A percentile compares a stretch with the other conserved stretches of the same genome.
phyloP scores from a whole-genome alignment of 2,797 vertebrate species.

The Enoplosus armatus region DNA sequence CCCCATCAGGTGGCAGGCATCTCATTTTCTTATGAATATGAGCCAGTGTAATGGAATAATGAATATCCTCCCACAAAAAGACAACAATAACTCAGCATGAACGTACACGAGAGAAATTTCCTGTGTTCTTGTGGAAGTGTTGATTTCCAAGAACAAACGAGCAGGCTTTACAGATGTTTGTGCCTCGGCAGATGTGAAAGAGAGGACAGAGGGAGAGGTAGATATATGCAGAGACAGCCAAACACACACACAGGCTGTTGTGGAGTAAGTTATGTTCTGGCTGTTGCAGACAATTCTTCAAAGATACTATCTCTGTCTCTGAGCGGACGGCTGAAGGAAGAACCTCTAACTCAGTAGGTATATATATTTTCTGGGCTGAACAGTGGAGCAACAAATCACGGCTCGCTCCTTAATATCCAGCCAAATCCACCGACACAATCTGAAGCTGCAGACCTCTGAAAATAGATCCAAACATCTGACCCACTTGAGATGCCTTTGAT shows the following conservation, averaged over 20 bases:
- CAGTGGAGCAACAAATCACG: slow-evolving; percentile 81
- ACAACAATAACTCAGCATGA: slow-evolving; percentile 16
- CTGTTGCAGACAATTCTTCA: slow-evolving; percentile 79
- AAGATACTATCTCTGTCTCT: slow-evolving; percentile 84
- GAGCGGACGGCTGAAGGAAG: slow-evolving; percentile 49
- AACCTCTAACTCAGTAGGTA: slow-evolving; percentile 71
- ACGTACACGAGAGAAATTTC: slow-evolving; percentile 9
- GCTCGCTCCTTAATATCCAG: slow-evolving; percentile 45
- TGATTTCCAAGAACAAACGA: slow-evolving; percentile 37
- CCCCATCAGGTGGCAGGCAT: background rate
- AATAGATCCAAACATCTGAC: slow-evolving; percentile 65
- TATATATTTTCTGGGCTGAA: slow-evolving; percentile 77
- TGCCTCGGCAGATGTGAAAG: slow-evolving; percentile 83
- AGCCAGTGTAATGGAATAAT: slow-evolving; percentile 4
- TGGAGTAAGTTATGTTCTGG: slow-evolving; percentile 81
- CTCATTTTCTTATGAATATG: background rate
- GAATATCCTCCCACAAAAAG: slow-evolving; percentile 8
- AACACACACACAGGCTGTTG: slow-evolving; percentile 42
- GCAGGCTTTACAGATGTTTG: slow-evolving; percentile 36
- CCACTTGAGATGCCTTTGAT: slow-evolving; percentile 62
- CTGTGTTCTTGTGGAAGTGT: slow-evolving; percentile 27
- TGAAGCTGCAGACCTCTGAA: slow-evolving; percentile 57
- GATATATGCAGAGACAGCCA: slow-evolving; percentile 31
- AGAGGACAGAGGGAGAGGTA: slow-evolving; percentile 59
- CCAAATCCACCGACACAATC: slow-evolving; percentile 58